These are phyloP conservation scores for Akabosia matsudoensis DNA, from an alignment of 1,140 invertebrate genomes.

Conservation along the genomic window DNA sequence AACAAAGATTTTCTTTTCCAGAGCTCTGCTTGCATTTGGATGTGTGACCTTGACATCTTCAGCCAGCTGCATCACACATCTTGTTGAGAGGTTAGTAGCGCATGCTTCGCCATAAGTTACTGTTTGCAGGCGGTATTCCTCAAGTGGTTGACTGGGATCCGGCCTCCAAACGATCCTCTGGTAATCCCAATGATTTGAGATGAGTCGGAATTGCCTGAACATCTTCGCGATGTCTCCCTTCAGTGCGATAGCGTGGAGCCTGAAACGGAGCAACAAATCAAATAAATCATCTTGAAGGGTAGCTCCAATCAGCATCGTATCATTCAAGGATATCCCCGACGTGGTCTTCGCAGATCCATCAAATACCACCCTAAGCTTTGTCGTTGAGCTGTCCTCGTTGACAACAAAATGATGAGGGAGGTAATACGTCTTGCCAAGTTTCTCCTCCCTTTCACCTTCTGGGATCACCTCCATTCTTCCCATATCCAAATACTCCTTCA, in stretches of 20 bases:
- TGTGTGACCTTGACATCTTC: background rate
- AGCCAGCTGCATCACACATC: conserved; percentile 25
- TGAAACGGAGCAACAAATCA: conserved; percentile 51
- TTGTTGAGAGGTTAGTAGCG: background rate
- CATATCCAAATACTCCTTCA: background rate
- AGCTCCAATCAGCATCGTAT: conserved; percentile 48
- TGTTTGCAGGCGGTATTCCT: conserved; percentile 6
- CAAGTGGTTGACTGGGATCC: background rate
- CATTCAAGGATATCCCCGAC: conserved; percentile 46
- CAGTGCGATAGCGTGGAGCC: conserved; percentile 49
- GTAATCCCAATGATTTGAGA: conserved; percentile 28
- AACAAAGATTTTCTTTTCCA: conserved; percentile 49
- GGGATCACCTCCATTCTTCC: conserved; percentile 28
- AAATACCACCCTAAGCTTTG: conserved; percentile 47
- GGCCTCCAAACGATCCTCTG: conserved; percentile 45
- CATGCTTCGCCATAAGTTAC: conserved; percentile 28
- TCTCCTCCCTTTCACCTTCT: background rate
- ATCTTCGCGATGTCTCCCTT: conserved; percentile 53
- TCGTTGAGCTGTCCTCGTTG: conserved; percentile 41
- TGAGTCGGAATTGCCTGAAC: conserved; percentile 47
- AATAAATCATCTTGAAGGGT: conserved; percentile 52
- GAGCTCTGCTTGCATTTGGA: background rate
- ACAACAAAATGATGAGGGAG: conserved; percentile 48
- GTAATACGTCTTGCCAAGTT: conserved; percentile 33
- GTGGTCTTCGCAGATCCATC: conserved; percentile 37